Percentiles rank a stretch among this genome's conserved stretches.
Conservation (phyloP, 2,888 invertebrate species). For the Aphelenchoides bicaudatus region DNA sequence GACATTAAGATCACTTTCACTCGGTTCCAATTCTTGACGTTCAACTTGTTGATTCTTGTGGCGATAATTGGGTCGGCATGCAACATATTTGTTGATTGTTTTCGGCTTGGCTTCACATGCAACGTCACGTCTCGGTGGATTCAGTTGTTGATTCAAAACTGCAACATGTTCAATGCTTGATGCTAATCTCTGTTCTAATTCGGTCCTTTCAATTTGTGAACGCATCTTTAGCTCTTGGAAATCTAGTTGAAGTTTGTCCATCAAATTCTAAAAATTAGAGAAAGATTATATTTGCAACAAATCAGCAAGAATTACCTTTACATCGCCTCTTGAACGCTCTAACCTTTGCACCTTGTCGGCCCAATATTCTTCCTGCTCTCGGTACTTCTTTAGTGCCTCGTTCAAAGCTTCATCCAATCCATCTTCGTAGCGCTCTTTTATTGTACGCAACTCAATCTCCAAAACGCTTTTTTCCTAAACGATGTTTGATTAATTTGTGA, state of each 20-base stretch:
- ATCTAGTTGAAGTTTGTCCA: slow-evolving; percentile 37
- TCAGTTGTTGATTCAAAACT: slow-evolving; percentile 33
- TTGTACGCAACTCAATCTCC: slow-evolving; percentile 29
- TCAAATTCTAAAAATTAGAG: slow-evolving; percentile 35
- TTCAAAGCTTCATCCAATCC: slow-evolving; percentile 46
- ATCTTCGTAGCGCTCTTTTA: slow-evolving; percentile 43
- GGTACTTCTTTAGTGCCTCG: slow-evolving; percentile 47
- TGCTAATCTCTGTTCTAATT: slow-evolving; percentile 47
- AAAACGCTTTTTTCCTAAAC: slow-evolving; percentile 39
- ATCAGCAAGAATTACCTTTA: slow-evolving; percentile 7
- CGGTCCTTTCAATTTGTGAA: slow-evolving; percentile 44
- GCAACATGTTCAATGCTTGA: slow-evolving; percentile 52
- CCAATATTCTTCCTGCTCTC: slow-evolving; percentile 50
- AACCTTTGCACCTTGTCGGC: slow-evolving; percentile 41
- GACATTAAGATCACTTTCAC: slow-evolving; percentile 9
- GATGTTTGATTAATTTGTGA: not conserved
- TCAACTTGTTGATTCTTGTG: slow-evolving; percentile 47
- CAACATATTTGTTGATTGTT: slow-evolving; percentile 52
- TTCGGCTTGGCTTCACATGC: slow-evolving; percentile 52
- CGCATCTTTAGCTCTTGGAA: slow-evolving; percentile 46
- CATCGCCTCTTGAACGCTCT: slow-evolving; percentile 33
- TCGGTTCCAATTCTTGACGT: slow-evolving; percentile 40
- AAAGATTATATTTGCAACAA: not conserved
- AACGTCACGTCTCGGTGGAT: slow-evolving; percentile 46
- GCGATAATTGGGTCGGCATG: slow-evolving; percentile 41